phyloP scores from a whole-genome alignment of 2,113 vertebrate genomes.

The Actenoides lindsayi region DNA sequence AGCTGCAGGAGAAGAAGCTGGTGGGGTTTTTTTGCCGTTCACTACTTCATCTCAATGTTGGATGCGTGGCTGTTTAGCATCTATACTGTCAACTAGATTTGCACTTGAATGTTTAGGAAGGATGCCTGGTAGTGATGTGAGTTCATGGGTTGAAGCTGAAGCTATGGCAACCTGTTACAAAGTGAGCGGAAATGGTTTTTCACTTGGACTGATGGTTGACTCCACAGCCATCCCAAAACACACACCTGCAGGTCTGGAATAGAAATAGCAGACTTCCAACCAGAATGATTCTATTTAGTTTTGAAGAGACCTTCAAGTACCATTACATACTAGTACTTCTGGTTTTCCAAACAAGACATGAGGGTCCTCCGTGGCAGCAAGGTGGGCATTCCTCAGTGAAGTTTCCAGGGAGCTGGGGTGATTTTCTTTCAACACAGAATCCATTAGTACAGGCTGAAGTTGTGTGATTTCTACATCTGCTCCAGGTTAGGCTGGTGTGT shows the following conservation, averaged over 20 bases:
- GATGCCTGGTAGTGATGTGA: neutral
- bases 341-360: neutral
- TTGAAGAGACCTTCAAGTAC: too few relatives aligned
- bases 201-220: neutral
- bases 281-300: neutral
- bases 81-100: neutral
- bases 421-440: neutral
- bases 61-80: neutral
- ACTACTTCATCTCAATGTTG: accelerated
- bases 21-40: neutral
- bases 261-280: neutral
- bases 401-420: neutral
- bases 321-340: neutral
- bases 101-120: neutral
- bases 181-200: neutral
- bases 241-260: neutral
- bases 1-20: neutral
- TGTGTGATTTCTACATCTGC: neutral
- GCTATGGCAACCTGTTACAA: neutral
- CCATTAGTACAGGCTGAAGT: neutral
- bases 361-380: neutral
- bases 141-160: neutral
- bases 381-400: neutral
- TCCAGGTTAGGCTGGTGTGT: neutral
- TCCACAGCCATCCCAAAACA: neutral